A percentile compares a stretch with the other conserved stretches of the same genome.
Evolutionary conservation across 2,113 vertebrate species (phyloP).

Genomic region (Siphamia tubifer): DNA sequence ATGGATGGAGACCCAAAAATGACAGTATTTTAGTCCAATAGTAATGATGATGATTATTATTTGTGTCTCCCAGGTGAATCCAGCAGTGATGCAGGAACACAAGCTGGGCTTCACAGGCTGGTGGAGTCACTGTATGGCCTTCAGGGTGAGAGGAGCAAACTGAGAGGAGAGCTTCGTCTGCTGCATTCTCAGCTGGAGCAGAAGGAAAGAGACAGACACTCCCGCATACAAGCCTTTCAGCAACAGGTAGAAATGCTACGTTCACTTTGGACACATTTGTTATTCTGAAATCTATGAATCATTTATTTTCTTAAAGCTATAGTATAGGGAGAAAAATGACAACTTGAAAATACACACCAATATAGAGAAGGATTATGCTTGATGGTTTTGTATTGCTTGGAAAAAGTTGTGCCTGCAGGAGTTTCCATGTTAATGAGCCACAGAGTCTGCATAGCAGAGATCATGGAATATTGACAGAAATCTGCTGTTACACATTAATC

Average conservation of each 20-base stretch:
- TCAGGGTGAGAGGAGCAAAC: slow-evolving; percentile 78
- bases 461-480: too few relatives aligned
- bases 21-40: not conserved
- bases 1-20: not conserved
- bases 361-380: too few relatives aligned
- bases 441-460: too few relatives aligned
- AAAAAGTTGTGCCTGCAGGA: too few relatives aligned
- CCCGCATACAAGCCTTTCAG: slow-evolving; percentile 77
- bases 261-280: not conserved
- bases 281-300: too few relatives aligned
- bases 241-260: slow-evolving; percentile 78
- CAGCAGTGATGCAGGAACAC: slow-evolving; percentile 39
- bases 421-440: too few relatives aligned
- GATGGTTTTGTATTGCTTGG: too few relatives aligned
- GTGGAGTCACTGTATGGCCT: slow-evolving; percentile 79
- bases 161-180: slow-evolving; percentile 78
- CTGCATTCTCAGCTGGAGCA: slow-evolving; percentile 80
- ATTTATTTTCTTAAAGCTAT: too few relatives aligned
- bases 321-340: too few relatives aligned
- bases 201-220: slow-evolving; percentile 80
- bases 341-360: too few relatives aligned
- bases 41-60: not conserved
- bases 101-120: slow-evolving; percentile 71
- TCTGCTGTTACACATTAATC: not conserved
- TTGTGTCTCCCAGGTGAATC: slow-evolving; percentile 52